A percentile compares a stretch with the other conserved stretches of the same genome.
These are phyloP conservation scores for Dioctria rufipes DNA, from an alignment of 2,888 invertebrate genomes.

Conservation along the genomic window DNA sequence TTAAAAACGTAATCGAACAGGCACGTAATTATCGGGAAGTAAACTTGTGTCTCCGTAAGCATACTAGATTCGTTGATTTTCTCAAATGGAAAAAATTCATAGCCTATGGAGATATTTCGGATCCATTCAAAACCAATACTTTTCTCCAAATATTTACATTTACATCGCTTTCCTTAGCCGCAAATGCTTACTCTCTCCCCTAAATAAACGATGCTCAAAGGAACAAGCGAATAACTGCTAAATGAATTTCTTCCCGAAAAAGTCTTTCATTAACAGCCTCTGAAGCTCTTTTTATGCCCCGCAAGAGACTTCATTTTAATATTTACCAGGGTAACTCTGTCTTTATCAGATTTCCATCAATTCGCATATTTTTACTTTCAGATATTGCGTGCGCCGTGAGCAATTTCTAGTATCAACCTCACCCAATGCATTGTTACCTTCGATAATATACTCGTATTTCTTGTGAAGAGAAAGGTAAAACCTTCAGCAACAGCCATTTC, in stretches of 20 bases:
- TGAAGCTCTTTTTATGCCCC: conserved; percentile 35
- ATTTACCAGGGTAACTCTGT: conserved; percentile 42
- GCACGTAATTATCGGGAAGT: conserved; percentile 39
- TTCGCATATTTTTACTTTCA: conserved; percentile 31
- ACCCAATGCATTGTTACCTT: conserved; percentile 20
- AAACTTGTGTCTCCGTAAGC: neutral
- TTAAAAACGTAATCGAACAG: neutral
- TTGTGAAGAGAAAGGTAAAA: neutral
- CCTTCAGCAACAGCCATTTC: conserved; percentile 25
- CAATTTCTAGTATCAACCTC: neutral
- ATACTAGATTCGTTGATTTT: conserved; percentile 40
- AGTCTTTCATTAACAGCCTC: conserved; percentile 42
- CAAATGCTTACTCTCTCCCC: conserved; percentile 15
- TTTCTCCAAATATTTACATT: conserved; percentile 42
- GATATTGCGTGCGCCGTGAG: conserved; percentile 25
- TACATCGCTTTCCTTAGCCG: conserved; percentile 20
- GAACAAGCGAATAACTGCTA: conserved; percentile 14
- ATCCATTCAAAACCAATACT: conserved; percentile 43
- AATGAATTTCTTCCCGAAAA: conserved; percentile 38
- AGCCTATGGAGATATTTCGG: conserved; percentile 24
- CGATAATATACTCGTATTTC: neutral
- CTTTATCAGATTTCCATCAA: conserved; percentile 47
- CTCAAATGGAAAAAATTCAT: conserved; percentile 14
- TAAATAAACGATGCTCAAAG: neutral
- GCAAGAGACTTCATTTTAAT: conserved; percentile 41